Base-by-base conservation (phyloP, 1,140 invertebrate species). In the Gyrodactylus salaris region DNA sequence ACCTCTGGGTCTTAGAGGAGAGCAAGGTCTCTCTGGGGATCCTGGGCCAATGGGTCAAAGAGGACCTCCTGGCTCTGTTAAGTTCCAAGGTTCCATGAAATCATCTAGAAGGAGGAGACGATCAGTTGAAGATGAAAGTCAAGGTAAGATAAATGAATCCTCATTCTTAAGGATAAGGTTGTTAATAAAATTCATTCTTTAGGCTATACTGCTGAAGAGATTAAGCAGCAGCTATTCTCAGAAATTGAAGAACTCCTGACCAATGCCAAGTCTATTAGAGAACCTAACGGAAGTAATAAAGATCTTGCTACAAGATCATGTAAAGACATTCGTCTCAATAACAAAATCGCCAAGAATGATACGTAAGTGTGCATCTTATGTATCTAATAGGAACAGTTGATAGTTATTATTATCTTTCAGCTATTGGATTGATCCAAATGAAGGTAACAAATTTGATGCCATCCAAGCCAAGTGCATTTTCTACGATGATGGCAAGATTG, bases 391-490 rank as follows among this genome's bases (percentile, higher is more conserved):
- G 7, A 54, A n/a, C n/a, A 16, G n/a, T 16, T 16, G n/a, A 16
- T 54, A 16, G n/a, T 16, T 54, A n/a, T 54, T 54, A 54, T 54
- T 54, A 16, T 16, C n/a, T 54, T 54, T n/a, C n/a, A 54, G 34
- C n/a, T 54, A 54, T 71, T 71, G 25, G 21, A 71, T 71, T 25
- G 70, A 71, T 71, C 70, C 70, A 24, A 71, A 71, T 25, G 70
- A 71, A n/a, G 70, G 70, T 24, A 24, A 20, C 7, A 25, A 25
- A 1, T 20, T 25, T 20, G 70, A 71, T 71, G 21, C 70, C 24
- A 71, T 71, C 26, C 21, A 71, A 71, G 70, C 25, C 20, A 25
- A 71, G 26, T 71, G 70, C 25, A 25, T 24, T 25, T 71, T 71
- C 25, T 24, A 25, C 25, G 70, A 71, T 7, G 21, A 69, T n/a